Evolutionary conservation across 2,113 vertebrate species (phyloP).

Genomic region (Vidua macroura): DNA sequence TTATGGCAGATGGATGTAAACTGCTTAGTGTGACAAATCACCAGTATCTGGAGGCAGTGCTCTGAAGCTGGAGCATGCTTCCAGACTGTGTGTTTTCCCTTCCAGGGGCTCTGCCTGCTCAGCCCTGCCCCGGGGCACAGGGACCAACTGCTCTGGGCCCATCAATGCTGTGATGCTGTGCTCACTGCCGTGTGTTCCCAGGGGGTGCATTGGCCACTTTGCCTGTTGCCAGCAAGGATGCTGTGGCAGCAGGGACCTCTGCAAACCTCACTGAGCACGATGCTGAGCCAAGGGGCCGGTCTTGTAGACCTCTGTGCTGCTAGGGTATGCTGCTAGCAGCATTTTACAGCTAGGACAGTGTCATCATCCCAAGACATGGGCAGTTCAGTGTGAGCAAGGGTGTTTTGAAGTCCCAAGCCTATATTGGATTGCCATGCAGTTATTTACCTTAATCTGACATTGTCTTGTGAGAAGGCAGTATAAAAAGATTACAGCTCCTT

Average conservation of each 20-base stretch:
- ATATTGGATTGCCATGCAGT: not conserved
- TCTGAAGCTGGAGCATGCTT: not conserved
- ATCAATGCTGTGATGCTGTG: accelerated
- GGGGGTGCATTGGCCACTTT: accelerated
- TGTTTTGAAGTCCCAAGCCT: not conserved
- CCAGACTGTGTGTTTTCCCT: not conserved
- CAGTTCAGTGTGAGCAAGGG: not conserved
- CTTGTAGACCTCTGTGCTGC: not conserved
- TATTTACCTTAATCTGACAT: not conserved
- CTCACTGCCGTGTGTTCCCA: accelerated
- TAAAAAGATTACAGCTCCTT: not conserved
- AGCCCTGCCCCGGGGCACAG: accelerated
- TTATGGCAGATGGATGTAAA: not conserved
- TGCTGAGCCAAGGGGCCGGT: not conserved
- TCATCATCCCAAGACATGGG: not conserved
- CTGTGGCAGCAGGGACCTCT: not conserved
- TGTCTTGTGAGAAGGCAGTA: not conserved
- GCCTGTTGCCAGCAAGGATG: not conserved
- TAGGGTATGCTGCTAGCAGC: not conserved
- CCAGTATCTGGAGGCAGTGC: not conserved
- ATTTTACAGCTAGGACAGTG: not conserved
- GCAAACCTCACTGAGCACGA: not conserved
- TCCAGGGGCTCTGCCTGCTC: not conserved
- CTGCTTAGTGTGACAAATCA: not conserved
- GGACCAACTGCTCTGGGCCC: not conserved